phyloP scores from a whole-genome alignment of 2,113 vertebrate genomes.

The Gnathonemus longibarbis region DNA sequence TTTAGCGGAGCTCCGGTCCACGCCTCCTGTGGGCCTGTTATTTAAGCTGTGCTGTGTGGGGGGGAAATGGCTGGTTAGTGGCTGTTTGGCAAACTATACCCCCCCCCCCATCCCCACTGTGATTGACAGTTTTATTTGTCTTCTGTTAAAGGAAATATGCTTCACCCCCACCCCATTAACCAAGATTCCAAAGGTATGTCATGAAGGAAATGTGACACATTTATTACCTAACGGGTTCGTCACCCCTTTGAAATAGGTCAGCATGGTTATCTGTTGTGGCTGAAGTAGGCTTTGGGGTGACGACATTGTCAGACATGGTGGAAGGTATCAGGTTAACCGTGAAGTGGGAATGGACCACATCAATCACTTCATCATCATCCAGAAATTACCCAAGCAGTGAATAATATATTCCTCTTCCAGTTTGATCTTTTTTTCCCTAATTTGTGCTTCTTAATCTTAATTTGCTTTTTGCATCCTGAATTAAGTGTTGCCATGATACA shows the following conservation, averaged over 20 bases:
- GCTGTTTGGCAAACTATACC: neutral
- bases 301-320: neutral
- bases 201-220: neutral
- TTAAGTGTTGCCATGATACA: neutral
- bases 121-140: neutral
- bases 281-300: neutral
- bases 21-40: slow-evolving; percentile 2
- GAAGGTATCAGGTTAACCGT: neutral
- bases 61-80: slow-evolving; percentile 1
- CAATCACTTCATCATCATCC: neutral
- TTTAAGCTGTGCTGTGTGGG: neutral
- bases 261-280: neutral
- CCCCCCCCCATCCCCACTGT: neutral
- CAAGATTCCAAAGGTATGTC: neutral
- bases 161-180: neutral
- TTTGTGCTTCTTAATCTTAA: neutral
- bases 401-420: neutral
- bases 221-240: neutral
- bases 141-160: neutral
- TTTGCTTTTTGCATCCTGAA: neutral
- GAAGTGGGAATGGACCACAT: neutral
- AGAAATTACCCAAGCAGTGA: neutral
- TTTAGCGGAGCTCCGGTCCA: slow-evolving; percentile 24
- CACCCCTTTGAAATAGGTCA: neutral
- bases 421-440: neutral